Evolutionary conservation across 2,113 vertebrate genomes (phyloP).

Genomic region (Seriola aureovittata): DNA sequence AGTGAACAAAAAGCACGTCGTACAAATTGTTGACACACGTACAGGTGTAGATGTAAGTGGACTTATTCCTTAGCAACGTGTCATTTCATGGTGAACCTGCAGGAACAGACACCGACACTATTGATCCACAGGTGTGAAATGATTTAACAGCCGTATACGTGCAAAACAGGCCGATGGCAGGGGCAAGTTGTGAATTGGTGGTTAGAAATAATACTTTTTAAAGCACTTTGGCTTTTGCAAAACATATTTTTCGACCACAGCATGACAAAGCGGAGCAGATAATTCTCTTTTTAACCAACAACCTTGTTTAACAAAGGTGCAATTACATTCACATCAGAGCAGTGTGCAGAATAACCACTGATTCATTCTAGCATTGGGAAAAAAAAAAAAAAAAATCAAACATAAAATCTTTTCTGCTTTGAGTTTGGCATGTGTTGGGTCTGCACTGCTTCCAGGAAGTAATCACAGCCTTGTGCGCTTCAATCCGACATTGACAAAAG

Average conservation of each 20-base stretch:
- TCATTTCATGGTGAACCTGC: no score
- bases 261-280: no score
- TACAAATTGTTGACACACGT: background rate
- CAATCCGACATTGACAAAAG: background rate
- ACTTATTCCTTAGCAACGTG: no score
- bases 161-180: background rate
- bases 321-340: no score
- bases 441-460: background rate
- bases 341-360: no score
- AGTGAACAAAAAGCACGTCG: background rate
- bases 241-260: background rate
- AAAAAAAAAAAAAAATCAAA: no score
- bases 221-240: background rate
- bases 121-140: background rate
- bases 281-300: no score
- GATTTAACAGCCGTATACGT: background rate
- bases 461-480: background rate
- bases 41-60: no score
- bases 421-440: background rate
- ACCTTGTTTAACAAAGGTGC: no score
- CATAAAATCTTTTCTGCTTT: background rate
- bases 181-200: background rate
- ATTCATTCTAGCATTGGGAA: no score
- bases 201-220: background rate
- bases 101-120: background rate